Percentiles rank a stretch among this genome's conserved stretches.
phyloP scores from a whole-genome alignment of 2,888 invertebrate species.

The Spisula subtruncata region DNA sequence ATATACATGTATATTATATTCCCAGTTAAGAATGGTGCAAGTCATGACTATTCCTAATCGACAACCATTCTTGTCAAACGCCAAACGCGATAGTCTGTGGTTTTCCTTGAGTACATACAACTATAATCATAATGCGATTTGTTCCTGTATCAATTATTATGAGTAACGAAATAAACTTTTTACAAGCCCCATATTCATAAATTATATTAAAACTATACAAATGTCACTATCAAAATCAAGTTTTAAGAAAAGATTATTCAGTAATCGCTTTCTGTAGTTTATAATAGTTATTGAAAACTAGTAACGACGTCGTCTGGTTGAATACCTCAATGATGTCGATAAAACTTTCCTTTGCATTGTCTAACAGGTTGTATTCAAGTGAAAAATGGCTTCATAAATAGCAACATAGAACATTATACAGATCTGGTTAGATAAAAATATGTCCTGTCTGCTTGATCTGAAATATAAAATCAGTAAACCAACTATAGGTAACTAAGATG shows the following conservation, averaged over 20 bases:
- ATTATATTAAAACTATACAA: neutral
- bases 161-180: too few relatives aligned
- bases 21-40: too few relatives aligned
- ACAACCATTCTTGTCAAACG: too few relatives aligned
- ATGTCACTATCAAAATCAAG: neutral
- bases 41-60: too few relatives aligned
- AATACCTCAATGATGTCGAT: neutral
- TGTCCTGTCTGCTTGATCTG: neutral
- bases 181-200: neutral
- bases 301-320: neutral
- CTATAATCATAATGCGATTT: too few relatives aligned
- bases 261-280: neutral
- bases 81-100: too few relatives aligned
- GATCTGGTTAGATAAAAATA: neutral
- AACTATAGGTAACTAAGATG: slow-evolving; percentile 6
- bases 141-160: too few relatives aligned
- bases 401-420: neutral
- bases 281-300: neutral
- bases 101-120: too few relatives aligned
- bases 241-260: neutral
- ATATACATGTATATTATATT: too few relatives aligned
- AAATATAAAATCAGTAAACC: neutral
- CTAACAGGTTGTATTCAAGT: neutral
- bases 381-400: neutral
- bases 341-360: neutral